Conservation (phyloP, 2,797 vertebrate genomes). For the Centroberyx gerrardi region DNA sequence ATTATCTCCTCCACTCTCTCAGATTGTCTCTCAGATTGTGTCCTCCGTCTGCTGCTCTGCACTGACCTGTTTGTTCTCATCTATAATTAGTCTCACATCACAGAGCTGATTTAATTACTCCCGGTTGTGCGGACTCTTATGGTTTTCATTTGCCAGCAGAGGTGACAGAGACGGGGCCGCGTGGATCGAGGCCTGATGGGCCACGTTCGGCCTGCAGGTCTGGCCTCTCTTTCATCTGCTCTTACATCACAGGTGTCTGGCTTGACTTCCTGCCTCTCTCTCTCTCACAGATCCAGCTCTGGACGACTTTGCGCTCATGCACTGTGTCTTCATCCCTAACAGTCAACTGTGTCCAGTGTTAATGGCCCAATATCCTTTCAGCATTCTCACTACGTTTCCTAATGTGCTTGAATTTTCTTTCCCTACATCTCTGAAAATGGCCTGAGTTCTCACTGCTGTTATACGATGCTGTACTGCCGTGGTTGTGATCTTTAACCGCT, state of each 20-base stretch:
- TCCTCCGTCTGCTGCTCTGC: conserved; percentile 51
- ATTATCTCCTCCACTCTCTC: conserved; percentile 25
- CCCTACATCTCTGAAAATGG: not conserved
- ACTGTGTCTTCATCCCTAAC: conserved; percentile 98
- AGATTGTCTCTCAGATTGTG: conserved; percentile 26
- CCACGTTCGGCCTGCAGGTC: not conserved
- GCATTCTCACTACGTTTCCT: not conserved
- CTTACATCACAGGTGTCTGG: conserved; percentile 43
- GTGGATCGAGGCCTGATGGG: conserved; percentile 34
- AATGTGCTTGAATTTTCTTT: conserved; percentile 1
- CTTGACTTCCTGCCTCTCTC: conserved; percentile 13
- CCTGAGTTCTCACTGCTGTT: no score
- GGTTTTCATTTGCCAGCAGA: conserved; percentile 65
- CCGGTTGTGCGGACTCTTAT: conserved; percentile 56
- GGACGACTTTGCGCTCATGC: conserved; percentile 97
- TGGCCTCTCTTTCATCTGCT: conserved; percentile 53
- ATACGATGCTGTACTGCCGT: not conserved
- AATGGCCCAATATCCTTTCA: conserved; percentile 98
- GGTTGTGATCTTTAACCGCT: conserved; percentile 86
- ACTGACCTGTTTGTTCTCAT: conserved; percentile 70
- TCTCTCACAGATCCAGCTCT: conserved; percentile 89
- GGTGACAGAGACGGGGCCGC: conserved; percentile 57
- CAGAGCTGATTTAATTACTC: conserved; percentile 76
- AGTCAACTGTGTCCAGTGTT: conserved; percentile 92
- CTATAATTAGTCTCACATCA: conserved; percentile 74